These are phyloP conservation scores for Hirtodrosophila trivittata DNA, from an alignment of 2,888 invertebrate genomes.

Conservation along the genomic window DNA sequence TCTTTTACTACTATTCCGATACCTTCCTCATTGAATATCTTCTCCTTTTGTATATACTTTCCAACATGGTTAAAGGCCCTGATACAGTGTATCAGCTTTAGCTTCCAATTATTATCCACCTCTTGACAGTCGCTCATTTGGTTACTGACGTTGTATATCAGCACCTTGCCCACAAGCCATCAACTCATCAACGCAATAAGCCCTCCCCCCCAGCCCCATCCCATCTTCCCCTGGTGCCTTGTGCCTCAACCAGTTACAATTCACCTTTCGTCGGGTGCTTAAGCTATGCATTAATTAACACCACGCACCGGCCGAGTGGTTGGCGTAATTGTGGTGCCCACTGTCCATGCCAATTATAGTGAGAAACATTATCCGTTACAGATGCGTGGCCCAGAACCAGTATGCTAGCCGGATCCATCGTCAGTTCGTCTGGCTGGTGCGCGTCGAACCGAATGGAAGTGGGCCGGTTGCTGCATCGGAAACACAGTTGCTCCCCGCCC, in stretches of 20 bases:
- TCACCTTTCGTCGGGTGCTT: constrained; percentile 12
- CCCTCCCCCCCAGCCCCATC: neutral
- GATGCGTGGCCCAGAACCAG: constrained; percentile 85
- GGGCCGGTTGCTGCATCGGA: constrained; percentile 22
- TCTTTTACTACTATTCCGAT: too few species aligned
- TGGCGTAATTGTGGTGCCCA: constrained; percentile 64
- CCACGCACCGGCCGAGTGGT: constrained; percentile 49
- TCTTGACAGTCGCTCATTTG: constrained; percentile 31
- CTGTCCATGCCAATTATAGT: constrained; percentile 42
- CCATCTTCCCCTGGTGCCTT: neutral
- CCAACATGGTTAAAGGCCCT: too few species aligned
- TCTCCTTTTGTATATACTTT: neutral
- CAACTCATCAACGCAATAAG: constrained; percentile 26
- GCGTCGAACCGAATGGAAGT: constrained; percentile 50
- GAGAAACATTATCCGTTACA: constrained; percentile 73
- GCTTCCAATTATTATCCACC: constrained; percentile 1
- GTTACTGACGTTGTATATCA: constrained; percentile 55
- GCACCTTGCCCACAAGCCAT: constrained; percentile 62
- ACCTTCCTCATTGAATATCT: too few species aligned
- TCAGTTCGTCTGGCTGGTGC: constrained; percentile 78
- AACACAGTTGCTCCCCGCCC: constrained; percentile 75
- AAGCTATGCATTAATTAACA: constrained; percentile 68
- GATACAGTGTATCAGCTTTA: too few species aligned
- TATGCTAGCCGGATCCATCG: constrained; percentile 83
- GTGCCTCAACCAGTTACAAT: constrained; percentile 6